Percentiles rank a stretch among this genome's conserved stretches.
These are phyloP conservation scores for Carapus acus DNA, from an alignment of 2,797 vertebrate genomes.

Conservation along the genomic window DNA sequence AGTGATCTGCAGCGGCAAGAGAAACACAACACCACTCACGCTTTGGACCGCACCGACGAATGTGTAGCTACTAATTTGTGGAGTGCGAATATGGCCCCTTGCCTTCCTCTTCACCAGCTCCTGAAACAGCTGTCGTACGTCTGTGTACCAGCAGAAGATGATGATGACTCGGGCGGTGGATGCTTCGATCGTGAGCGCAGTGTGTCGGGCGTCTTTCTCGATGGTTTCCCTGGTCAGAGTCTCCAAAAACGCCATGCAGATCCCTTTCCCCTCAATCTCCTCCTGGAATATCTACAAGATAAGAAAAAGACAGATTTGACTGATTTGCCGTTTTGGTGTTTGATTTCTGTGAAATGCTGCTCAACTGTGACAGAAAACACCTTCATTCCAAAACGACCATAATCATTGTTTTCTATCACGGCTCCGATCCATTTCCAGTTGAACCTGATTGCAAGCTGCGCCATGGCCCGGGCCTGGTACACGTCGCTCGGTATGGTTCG, in stretches of 20 bases:
- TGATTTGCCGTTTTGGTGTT: too few species aligned
- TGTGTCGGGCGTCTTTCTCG: conserved; percentile 30
- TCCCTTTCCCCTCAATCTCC: conserved; percentile 35
- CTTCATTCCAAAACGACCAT: neutral
- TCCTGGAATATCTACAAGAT: conserved; percentile 40
- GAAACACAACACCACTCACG: neutral
- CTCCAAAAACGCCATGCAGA: conserved; percentile 56
- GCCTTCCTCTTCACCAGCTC: conserved; percentile 52
- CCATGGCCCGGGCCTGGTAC: conserved; percentile 57
- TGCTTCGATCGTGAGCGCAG: conserved; percentile 37
- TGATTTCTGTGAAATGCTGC: neutral
- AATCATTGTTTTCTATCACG: neutral
- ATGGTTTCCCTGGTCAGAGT: conserved; percentile 41
- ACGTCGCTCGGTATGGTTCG: conserved; percentile 69
- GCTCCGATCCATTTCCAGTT: conserved; percentile 37
- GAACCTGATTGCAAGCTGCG: conserved; percentile 48
- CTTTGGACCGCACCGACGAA: too few species aligned
- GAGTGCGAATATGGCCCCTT: conserved; percentile 22
- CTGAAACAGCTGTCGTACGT: conserved; percentile 42
- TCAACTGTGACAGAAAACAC: neutral
- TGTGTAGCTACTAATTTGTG: too few species aligned
- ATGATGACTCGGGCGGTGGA: conserved; percentile 53
- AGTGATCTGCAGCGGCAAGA: conserved; percentile 10
- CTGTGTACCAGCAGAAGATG: conserved; percentile 52
- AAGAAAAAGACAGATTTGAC: too few species aligned